Evolutionary conservation across 2,888 invertebrate species (phyloP).

Genomic region (Pherbina coryleti): DNA sequence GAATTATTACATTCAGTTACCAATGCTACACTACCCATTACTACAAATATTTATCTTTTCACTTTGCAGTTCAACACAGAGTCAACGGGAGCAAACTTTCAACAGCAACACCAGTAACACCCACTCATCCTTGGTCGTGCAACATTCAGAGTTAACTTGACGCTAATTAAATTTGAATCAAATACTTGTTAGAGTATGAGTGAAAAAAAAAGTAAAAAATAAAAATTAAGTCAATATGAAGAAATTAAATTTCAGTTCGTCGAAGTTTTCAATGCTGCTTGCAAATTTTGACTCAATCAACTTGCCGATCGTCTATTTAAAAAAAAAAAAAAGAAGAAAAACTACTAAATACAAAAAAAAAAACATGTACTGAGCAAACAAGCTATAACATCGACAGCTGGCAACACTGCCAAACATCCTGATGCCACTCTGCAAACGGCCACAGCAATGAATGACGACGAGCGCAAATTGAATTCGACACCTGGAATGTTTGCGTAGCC

Average conservation of each 20-base stretch:
- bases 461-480: constrained; percentile 21
- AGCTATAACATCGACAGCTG: background rate
- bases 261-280: background rate
- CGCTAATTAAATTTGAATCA: constrained; percentile 2
- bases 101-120: too few species aligned
- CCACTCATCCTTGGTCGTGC: background rate
- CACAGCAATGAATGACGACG: background rate
- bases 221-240: background rate
- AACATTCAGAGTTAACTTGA: background rate
- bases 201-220: background rate
- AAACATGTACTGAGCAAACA: background rate
- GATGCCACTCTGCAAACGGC: background rate
- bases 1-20: too few species aligned
- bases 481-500: constrained; percentile 23
- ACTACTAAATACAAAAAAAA: too few species aligned
- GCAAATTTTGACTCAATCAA: background rate
- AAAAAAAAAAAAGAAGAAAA: too few species aligned
- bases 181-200: background rate
- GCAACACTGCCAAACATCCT: background rate
- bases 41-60: constrained; percentile 4
- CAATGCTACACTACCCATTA: too few species aligned
- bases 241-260: background rate
- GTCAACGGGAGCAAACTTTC: background rate
- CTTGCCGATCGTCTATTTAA: background rate
- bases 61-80: background rate